Conservation (phyloP, 2,113 vertebrate species). For the Trinectes maculatus region DNA sequence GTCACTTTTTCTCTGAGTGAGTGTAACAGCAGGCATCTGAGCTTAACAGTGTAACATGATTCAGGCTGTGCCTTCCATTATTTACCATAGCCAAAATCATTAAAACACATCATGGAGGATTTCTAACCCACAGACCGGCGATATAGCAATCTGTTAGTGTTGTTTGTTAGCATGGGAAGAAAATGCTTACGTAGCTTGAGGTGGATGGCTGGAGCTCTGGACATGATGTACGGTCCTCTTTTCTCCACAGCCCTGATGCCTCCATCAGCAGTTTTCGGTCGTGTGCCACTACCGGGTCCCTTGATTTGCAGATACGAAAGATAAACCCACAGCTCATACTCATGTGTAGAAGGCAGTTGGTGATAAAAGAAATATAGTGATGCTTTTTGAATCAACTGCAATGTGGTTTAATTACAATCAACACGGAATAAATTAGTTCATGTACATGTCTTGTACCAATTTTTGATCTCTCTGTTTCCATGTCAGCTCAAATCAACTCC, state of each 20-base stretch:
- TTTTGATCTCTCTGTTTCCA: too few species aligned
- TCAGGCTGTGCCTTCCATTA: neutral
- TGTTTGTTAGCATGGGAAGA: neutral
- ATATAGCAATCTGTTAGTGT: neutral
- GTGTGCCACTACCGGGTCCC: conserved; percentile 61
- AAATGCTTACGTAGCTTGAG: conserved; percentile 89
- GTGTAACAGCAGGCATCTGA: neutral
- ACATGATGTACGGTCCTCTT: conserved; percentile 90
- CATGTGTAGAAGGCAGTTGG: too few species aligned
- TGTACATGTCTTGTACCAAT: neutral
- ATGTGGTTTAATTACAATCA: too few species aligned
- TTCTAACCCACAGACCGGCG: neutral
- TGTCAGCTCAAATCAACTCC: neutral
- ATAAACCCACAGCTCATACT: too few species aligned
- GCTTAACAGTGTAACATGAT: neutral
- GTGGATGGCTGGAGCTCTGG: conserved; percentile 86
- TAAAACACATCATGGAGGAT: neutral
- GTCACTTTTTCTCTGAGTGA: neutral
- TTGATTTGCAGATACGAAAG: conserved; percentile 15
- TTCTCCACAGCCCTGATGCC: conserved; percentile 83
- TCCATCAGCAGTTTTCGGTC: conserved; percentile 70
- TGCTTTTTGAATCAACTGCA: too few species aligned
- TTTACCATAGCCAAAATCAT: neutral
- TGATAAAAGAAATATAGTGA: too few species aligned
- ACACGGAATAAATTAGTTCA: neutral